Evolutionary conservation across 2,113 vertebrate species (phyloP), one percentile per base, ranked within the genome.

Genomic region (Pseudopipra pipra): DNA sequence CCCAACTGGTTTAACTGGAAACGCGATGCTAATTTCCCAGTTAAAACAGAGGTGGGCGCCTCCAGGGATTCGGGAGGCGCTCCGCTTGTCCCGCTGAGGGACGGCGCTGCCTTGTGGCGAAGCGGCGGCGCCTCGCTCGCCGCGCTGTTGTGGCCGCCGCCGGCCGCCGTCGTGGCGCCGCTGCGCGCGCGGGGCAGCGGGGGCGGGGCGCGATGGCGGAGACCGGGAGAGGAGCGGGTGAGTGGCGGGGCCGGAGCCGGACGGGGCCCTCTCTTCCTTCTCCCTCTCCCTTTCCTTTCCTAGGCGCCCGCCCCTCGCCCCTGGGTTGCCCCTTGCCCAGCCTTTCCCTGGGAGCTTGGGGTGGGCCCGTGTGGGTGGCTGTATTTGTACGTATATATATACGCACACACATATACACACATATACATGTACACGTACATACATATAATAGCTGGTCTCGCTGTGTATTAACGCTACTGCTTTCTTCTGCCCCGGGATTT

Each of bases 401-500:
- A 9, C 31, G 18, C 55, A 31, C 20, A 22, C 33, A 6, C 5
- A 8, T 22, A 23, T 14, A 6, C 33, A 24, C 56, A 1, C 8
- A 2, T 21, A 2, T 21, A 3, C 14, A 9, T 19, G 8, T 10
- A 8, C 6, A 4, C 14, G 3, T 4, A 25, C 6, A 4, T 11
- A 10, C 19, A 14, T 33, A 3, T 27, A n/a, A 58, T 25, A 10
- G 33, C 39, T 22, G 1, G 12, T 31, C 4, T 46, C 5, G 1
- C 2, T 12, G 25, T 35, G 0, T 12, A 0, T 16, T 27, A 23
- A 7, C 1, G 6, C 9, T 23, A 0, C 25, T 0, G 5, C 6
- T 68, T 39, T 27, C 0, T 43, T 56, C 2, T 49, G 14, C 7
- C 19, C 13, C 9, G 20, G 21, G 12, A 2, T 62, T 6, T 33